Conservation (phyloP, 2,888 invertebrate genomes). For the Brassicogethes aeneus region DNA sequence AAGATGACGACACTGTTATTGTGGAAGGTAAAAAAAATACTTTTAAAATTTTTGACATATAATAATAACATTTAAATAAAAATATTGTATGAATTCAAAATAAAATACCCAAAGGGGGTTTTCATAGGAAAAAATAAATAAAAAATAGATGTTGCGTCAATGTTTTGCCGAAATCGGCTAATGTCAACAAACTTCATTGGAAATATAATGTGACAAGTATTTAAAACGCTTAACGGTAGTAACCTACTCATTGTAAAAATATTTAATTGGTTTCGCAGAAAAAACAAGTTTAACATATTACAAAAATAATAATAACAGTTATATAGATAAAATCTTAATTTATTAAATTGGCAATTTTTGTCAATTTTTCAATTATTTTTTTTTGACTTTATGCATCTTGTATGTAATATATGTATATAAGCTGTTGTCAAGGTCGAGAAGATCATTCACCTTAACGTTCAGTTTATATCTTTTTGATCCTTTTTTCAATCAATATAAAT, state of each 20-base stretch:
- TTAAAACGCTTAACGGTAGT: slow-evolving; percentile 1
- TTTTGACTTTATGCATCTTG: background rate
- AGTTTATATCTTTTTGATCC: slow-evolving; percentile 16
- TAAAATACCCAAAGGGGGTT: no score
- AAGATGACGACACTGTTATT: slow-evolving; percentile 22
- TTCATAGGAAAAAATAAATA: no score
- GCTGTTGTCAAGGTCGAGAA: slow-evolving; percentile 37
- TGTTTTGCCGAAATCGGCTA: no score
- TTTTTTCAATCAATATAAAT: slow-evolving; percentile 1
- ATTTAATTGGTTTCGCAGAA: background rate
- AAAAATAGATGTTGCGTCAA: no score
- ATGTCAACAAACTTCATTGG: no score
- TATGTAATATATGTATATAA: background rate
- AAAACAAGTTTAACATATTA: background rate
- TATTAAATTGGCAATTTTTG: no score
- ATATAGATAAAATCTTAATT: no score
- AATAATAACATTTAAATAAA: no score
- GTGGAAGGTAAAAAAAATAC: slow-evolving; percentile 24
- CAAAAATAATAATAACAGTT: slow-evolving; percentile 12
- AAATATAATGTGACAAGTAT: no score
- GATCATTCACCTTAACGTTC: slow-evolving; percentile 35
- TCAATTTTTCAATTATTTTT: background rate
- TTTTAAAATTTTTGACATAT: background rate
- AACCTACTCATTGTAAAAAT: background rate
- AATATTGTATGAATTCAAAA: no score